Conservation (phyloP, 1,140 invertebrate species). For the Phymastichus coffea region DNA sequence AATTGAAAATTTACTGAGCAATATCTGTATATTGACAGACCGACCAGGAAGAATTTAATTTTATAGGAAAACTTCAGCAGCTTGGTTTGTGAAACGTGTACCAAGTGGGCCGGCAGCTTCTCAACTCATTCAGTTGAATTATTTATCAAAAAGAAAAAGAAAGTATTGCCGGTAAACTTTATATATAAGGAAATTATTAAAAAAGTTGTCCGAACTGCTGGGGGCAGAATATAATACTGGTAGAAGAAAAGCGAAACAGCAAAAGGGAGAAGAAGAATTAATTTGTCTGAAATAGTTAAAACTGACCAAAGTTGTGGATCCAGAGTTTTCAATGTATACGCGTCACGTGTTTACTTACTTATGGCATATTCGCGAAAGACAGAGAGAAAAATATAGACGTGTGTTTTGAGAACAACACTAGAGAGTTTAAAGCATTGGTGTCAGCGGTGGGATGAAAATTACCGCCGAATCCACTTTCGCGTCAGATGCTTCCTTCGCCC, state of each 20-base stretch:
- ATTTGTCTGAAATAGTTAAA: conserved; percentile 16
- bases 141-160: conserved; percentile 23
- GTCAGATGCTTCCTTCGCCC: conserved; percentile 35
- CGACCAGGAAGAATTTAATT: conserved; percentile 22
- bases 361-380: too few species aligned
- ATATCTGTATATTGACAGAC: too few species aligned
- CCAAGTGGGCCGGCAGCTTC: background rate
- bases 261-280: conserved; percentile 13
- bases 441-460: too few species aligned
- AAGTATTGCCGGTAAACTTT: conserved; percentile 11
- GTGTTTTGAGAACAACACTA: too few species aligned
- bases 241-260: background rate
- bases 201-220: conserved; percentile 4
- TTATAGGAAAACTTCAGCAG: conserved; percentile 19
- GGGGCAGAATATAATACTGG: background rate
- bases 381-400: too few species aligned
- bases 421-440: too few species aligned
- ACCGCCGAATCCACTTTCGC: conserved; percentile 37
- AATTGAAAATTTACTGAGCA: too few species aligned
- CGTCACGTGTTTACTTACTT: too few species aligned
- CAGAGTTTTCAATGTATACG: too few species aligned
- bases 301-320: conserved; percentile 24
- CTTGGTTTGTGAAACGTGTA: background rate
- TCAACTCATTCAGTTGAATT: conserved; percentile 3
- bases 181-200: conserved; percentile 28